Percentiles rank a stretch among this genome's conserved stretches.
Conservation (phyloP, 2,797 vertebrate genomes). For the Sebastiscus albofasciatus region DNA sequence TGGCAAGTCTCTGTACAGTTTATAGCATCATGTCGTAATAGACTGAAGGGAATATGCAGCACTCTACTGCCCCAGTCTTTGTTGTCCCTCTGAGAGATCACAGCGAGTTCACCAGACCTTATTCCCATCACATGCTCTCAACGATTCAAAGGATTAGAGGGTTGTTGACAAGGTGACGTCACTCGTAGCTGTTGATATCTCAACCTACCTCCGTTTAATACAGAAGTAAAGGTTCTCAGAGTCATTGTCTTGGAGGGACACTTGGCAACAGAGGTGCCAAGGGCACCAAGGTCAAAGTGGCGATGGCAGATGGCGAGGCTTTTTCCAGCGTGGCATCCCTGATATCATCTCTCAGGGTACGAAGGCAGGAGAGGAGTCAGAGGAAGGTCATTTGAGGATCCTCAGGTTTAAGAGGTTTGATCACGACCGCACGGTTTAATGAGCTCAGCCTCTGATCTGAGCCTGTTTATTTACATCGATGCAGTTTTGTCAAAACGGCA, state of each 20-base stretch:
- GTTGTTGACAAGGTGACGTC: constrained; percentile 34
- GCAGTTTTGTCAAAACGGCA: background rate
- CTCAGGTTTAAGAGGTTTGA: background rate
- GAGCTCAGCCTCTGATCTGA: background rate
- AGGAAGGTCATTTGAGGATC: background rate
- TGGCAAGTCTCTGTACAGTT: background rate
- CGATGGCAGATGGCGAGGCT: background rate
- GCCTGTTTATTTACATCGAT: background rate
- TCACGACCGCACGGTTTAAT: background rate
- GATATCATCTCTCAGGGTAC: background rate
- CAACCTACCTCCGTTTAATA: background rate
- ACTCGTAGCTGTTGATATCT: background rate
- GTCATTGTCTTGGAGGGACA: background rate
- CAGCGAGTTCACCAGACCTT: constrained; percentile 8
- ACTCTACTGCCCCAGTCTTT: background rate
- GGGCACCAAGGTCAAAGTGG: background rate
- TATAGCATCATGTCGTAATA: background rate
- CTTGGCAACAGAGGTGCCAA: background rate
- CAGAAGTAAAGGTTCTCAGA: background rate
- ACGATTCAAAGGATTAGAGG: constrained; percentile 30
- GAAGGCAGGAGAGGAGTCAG: background rate
- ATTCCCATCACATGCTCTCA: constrained; percentile 42
- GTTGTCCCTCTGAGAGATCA: constrained; percentile 26
- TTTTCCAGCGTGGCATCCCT: background rate
- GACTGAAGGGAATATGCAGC: constrained; percentile 3